Conservation (phyloP, 2,113 vertebrate species). For the Bettongia penicillata region DNA sequence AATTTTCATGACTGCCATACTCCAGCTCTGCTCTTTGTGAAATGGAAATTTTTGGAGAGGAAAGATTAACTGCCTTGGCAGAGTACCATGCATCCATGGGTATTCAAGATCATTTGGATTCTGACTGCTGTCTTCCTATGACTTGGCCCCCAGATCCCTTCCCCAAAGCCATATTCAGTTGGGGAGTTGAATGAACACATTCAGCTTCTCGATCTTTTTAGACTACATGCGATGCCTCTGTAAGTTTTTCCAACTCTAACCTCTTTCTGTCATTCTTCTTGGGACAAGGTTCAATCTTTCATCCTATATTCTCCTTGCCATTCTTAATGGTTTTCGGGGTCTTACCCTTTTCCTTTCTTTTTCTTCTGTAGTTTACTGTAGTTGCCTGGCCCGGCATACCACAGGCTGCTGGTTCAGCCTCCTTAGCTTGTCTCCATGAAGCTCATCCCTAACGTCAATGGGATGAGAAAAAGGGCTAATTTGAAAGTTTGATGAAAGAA, state of each 20-base stretch:
- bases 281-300: background rate
- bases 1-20: background rate
- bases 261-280: background rate
- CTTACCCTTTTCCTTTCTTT: constrained; percentile 17
- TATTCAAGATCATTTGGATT: background rate
- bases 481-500: constrained; percentile 62
- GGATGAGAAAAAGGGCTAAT: constrained; percentile 14
- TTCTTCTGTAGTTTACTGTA: background rate
- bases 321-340: background rate
- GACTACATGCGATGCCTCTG: background rate
- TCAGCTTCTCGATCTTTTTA: background rate
- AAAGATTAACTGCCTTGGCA: background rate
- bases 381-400: background rate
- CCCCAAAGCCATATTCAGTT: background rate
- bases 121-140: background rate
- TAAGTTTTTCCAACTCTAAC: background rate
- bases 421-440: background rate
- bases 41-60: background rate
- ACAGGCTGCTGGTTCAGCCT: background rate
- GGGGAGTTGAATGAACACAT: background rate
- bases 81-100: background rate
- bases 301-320: background rate
- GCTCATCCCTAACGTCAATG: constrained; percentile 13
- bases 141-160: background rate
- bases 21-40: background rate